Percentiles rank a stretch among this genome's conserved stretches.
Evolutionary conservation across 2,113 vertebrate genomes (phyloP).

Genomic region (Cebus imitator): DNA sequence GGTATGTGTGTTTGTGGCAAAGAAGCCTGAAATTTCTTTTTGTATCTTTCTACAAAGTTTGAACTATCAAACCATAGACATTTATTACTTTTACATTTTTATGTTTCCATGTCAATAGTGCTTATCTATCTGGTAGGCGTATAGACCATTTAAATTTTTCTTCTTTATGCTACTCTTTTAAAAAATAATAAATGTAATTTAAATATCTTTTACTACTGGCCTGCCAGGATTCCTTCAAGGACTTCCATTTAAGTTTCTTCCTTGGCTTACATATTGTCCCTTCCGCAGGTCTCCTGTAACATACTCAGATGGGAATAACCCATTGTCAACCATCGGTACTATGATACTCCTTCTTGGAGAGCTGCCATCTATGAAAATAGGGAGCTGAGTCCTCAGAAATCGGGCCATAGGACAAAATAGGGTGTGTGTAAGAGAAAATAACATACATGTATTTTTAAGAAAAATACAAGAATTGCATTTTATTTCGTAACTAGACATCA

Average conservation of each 20-base stretch:
- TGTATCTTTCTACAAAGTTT: neutral
- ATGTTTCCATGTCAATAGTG: neutral
- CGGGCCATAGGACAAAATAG: neutral
- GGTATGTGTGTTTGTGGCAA: neutral
- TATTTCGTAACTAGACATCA: neutral
- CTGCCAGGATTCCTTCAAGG: neutral
- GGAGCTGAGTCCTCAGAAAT: neutral
- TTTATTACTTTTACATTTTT: neutral
- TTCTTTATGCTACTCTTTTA: conserved; percentile 2
- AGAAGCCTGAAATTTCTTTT: neutral
- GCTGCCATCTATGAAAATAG: neutral
- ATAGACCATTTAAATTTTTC: neutral
- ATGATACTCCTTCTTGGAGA: neutral
- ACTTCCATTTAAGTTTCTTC: neutral
- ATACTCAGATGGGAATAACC: neutral
- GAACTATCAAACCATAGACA: conserved; percentile 25
- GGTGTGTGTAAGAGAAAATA: neutral
- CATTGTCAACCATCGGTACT: neutral
- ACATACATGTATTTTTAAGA: neutral
- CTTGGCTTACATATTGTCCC: neutral
- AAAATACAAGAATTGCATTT: neutral
- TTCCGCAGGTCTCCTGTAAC: neutral
- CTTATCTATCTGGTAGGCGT: conserved; percentile 26
- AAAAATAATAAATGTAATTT: neutral
- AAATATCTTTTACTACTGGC: neutral